Percentiles rank a stretch among this genome's conserved stretches.
Conservation (phyloP, 2,888 invertebrate genomes). For the Xestia c-nigrum region DNA sequence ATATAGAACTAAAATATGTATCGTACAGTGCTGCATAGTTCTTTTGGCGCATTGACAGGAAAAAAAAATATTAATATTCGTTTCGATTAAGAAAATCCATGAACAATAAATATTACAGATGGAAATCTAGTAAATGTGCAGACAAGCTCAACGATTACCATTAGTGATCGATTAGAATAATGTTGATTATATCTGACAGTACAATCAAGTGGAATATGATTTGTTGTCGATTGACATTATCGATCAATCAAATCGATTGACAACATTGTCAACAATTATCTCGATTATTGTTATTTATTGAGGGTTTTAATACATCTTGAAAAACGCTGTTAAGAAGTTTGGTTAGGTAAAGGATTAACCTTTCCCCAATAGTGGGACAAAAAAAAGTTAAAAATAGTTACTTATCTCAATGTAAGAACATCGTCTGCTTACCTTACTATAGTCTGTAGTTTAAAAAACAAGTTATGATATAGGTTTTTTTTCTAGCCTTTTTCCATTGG, state of each 20-base stretch:
- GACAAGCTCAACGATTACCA: constrained; percentile 21
- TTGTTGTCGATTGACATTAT: constrained; percentile 28
- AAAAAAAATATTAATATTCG: too few species aligned
- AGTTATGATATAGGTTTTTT: too few species aligned
- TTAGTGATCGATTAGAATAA: constrained; percentile 29
- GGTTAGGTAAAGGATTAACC: background rate
- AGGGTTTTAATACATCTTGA: background rate
- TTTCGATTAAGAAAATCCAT: background rate
- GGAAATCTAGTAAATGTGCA: constrained; percentile 1
- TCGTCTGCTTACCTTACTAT: too few species aligned
- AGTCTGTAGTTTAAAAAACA: too few species aligned
- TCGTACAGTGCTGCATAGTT: background rate
- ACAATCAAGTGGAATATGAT: constrained; percentile 21
- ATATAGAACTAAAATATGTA: too few species aligned
- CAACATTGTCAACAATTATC: constrained; percentile 8
- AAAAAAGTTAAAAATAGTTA: too few species aligned
- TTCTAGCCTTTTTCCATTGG: too few species aligned
- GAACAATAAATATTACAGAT: background rate
- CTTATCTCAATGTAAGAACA: too few species aligned
- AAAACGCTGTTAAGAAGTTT: background rate
- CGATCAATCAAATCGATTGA: constrained; percentile 25
- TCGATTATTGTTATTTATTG: constrained; percentile 20
- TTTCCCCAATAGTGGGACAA: background rate
- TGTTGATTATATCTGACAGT: constrained; percentile 39
- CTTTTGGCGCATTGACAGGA: background rate